These are phyloP conservation scores for Ganaspis brasiliensis DNA, from an alignment of 2,888 invertebrate genomes.

Conservation along the genomic window DNA sequence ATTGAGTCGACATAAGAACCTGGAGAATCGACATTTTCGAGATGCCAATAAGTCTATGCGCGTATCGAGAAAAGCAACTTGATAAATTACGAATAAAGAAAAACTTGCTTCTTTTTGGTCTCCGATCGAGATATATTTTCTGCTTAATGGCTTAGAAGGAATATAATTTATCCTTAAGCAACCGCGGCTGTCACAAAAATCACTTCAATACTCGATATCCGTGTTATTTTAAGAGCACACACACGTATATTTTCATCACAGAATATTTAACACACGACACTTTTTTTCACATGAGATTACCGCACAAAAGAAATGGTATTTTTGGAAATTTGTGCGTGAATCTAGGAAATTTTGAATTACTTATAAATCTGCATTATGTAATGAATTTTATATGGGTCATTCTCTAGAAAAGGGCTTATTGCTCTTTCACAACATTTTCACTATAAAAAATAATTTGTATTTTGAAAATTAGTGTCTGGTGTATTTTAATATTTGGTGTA, in stretches of 20 bases:
- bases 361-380: no score
- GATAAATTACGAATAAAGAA: slow-evolving; percentile 35
- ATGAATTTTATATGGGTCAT: no score
- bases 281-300: background rate
- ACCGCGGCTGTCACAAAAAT: slow-evolving; percentile 13
- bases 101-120: slow-evolving; percentile 37
- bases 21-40: slow-evolving; percentile 18
- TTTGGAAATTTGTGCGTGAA: no score
- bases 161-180: slow-evolving; percentile 27
- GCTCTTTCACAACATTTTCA: no score
- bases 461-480: no score
- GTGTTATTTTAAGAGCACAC: slow-evolving; percentile 28
- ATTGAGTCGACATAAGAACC: slow-evolving; percentile 18
- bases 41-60: slow-evolving; percentile 11
- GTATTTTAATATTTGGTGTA: no score
- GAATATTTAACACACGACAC: background rate
- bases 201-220: slow-evolving; percentile 21
- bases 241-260: slow-evolving; percentile 5
- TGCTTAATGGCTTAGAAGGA: slow-evolving; percentile 36
- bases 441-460: no score
- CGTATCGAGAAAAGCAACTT: slow-evolving; percentile 32
- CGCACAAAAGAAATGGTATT: background rate
- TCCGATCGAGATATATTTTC: slow-evolving; percentile 22
- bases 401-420: no score
- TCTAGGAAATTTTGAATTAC: no score